Evolutionary conservation across 1,140 invertebrate genomes (phyloP).

Genomic region (Drosophila trapezifrons): DNA sequence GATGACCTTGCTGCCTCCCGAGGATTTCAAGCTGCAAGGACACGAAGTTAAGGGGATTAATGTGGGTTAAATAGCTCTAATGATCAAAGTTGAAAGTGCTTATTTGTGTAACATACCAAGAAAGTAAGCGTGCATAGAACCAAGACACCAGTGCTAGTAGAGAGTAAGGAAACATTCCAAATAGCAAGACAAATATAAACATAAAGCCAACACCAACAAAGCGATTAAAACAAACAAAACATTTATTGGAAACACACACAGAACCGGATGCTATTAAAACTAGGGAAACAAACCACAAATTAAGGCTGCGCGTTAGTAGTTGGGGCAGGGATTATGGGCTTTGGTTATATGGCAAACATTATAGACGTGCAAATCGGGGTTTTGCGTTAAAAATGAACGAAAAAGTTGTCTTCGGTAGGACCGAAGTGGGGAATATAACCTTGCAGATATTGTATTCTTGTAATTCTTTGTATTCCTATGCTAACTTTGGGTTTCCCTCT

Average conservation of each 20-base stretch:
- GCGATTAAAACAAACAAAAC: conserved; percentile 14
- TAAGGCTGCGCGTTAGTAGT: conserved; percentile 11
- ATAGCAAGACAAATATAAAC: conserved; percentile 22
- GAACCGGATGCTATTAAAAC: conserved; percentile 15
- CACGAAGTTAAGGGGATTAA: conserved; percentile 24
- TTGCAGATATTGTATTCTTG: not conserved
- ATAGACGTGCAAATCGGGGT: conserved; percentile 2
- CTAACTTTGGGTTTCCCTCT: not conserved
- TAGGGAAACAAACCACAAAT: conserved; percentile 19
- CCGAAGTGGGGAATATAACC: not conserved
- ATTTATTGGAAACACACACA: conserved; percentile 35
- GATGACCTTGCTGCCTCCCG: conserved; percentile 58
- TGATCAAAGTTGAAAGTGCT: not conserved
- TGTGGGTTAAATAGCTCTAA: too few species aligned
- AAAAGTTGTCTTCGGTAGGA: conserved; percentile 4
- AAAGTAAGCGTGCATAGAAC: conserved; percentile 23
- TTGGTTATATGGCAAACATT: conserved; percentile 8
- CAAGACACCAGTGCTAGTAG: conserved; percentile 19
- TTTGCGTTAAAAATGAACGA: conserved; percentile 8
- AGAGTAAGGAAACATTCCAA: conserved; percentile 16
- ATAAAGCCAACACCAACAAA: conserved; percentile 37
- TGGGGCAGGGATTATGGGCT: not conserved
- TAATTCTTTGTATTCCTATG: not conserved
- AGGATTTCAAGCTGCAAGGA: conserved; percentile 70
- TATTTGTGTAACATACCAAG: conserved; percentile 61